Percentiles rank a stretch among this genome's conserved stretches.
These are phyloP conservation scores for Saccostrea echinata DNA, from an alignment of 1,140 invertebrate species.

Conservation along the genomic window DNA sequence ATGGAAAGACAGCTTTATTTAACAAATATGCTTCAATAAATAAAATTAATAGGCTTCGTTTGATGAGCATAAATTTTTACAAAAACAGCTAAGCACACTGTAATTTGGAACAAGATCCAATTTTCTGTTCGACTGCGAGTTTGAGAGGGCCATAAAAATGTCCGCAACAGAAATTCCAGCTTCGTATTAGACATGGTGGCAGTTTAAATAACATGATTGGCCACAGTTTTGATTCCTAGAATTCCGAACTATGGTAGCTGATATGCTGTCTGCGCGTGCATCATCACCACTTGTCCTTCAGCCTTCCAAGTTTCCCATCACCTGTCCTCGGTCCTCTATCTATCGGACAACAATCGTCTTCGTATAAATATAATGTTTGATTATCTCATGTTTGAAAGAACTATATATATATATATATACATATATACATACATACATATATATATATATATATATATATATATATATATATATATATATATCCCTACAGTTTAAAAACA, in stretches of 20 bases:
- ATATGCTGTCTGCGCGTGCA: background rate
- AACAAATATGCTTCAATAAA: too few relatives aligned
- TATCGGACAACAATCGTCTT: background rate
- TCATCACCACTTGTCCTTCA: background rate
- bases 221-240: slow-evolving; percentile 1
- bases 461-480: too few relatives aligned
- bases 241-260: background rate
- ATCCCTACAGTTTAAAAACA: too few relatives aligned
- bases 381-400: too few relatives aligned
- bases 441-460: too few relatives aligned
- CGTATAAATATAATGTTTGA: too few relatives aligned
- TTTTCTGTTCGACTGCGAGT: slow-evolving; percentile 16
- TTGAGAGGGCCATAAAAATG: slow-evolving; percentile 22
- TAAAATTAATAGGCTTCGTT: too few relatives aligned
- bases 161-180: background rate
- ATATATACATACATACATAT: too few relatives aligned
- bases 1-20: too few relatives aligned
- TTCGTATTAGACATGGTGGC: background rate
- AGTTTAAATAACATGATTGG: slow-evolving; percentile 25
- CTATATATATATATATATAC: too few relatives aligned
- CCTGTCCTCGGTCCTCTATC: background rate
- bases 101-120: background rate
- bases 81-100: too few relatives aligned
- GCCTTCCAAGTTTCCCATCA: background rate
- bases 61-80: too few relatives aligned